These are phyloP conservation scores for Prionace glauca DNA, from an alignment of 2,797 vertebrate species.

Conservation along the genomic window DNA sequence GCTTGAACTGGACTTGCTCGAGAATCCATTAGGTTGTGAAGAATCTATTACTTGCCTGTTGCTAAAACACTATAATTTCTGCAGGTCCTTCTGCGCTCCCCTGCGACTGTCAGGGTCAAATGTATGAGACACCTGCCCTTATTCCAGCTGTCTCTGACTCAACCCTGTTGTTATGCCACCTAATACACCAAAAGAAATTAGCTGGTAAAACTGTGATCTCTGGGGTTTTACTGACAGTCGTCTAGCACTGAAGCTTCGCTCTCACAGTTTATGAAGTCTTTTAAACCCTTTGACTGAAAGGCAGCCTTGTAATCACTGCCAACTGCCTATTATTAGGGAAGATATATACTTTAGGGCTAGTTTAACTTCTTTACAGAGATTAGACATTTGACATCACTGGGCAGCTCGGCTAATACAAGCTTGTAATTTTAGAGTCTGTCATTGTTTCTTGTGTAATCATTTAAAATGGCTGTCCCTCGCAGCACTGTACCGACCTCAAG, in stretches of 20 bases:
- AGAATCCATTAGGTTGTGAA: constrained; percentile 7
- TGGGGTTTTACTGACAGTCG: constrained; percentile 30
- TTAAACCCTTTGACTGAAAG: constrained; percentile 34
- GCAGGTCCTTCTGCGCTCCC: neutral
- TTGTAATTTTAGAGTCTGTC: constrained; percentile 33
- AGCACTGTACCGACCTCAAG: neutral
- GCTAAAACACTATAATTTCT: constrained; percentile 32
- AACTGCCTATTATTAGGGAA: constrained; percentile 27
- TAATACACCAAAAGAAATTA: constrained; percentile 20
- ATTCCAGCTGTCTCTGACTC: neutral
- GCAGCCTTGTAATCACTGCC: constrained; percentile 35
- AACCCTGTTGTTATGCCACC: constrained; percentile 25
- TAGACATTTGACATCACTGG: constrained; percentile 7
- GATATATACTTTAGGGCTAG: constrained; percentile 36
- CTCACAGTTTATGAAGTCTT: constrained; percentile 31
- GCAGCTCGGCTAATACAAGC: constrained; percentile 11
- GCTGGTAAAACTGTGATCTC: constrained; percentile 24
- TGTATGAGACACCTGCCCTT: neutral
- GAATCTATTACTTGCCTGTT: constrained; percentile 26
- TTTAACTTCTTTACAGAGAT: constrained; percentile 32
- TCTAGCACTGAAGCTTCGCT: constrained; percentile 21
- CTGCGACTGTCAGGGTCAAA: constrained; percentile 25
- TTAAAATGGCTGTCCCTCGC: constrained; percentile 34
- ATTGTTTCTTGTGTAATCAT: constrained; percentile 23
- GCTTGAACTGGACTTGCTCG: neutral